Evolutionary conservation across 2,113 vertebrate genomes (phyloP).

Genomic region (Gymnogyps californianus): DNA sequence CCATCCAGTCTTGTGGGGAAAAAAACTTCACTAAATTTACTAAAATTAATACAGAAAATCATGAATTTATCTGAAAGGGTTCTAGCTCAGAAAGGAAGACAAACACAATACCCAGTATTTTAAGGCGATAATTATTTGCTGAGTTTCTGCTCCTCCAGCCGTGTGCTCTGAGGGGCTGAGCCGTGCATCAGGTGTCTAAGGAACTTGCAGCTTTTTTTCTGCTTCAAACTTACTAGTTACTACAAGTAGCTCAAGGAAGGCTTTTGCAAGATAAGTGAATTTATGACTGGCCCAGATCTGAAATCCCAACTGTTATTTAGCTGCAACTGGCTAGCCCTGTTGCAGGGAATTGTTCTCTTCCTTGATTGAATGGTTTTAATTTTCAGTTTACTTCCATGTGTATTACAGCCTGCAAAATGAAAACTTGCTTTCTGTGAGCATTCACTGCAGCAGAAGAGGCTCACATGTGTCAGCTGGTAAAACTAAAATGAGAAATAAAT

Average conservation of each 20-base stretch:
- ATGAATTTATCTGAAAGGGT: neutral
- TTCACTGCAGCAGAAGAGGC: neutral
- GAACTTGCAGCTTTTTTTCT: neutral
- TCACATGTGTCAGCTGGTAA: neutral
- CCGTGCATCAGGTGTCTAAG: neutral
- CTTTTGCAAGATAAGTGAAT: neutral
- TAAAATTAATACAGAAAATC: neutral
- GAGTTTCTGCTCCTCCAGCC: neutral
- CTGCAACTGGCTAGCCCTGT: neutral
- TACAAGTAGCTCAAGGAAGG: neutral
- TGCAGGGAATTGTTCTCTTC: neutral
- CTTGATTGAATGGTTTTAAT: neutral
- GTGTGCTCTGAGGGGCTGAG: neutral
- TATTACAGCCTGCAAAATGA: neutral
- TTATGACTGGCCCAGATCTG: neutral
- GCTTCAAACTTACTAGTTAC: neutral
- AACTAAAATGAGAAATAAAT: neutral
- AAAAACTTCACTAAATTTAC: neutral
- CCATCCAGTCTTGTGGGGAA: neutral
- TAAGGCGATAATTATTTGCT: neutral
- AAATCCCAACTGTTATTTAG: neutral
- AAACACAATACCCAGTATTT: neutral
- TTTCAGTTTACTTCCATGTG: neutral
- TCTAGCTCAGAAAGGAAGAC: neutral
- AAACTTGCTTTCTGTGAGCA: neutral